Evolutionary conservation across 2,888 invertebrate genomes (phyloP).

Genomic region (Elysia crispata): DNA sequence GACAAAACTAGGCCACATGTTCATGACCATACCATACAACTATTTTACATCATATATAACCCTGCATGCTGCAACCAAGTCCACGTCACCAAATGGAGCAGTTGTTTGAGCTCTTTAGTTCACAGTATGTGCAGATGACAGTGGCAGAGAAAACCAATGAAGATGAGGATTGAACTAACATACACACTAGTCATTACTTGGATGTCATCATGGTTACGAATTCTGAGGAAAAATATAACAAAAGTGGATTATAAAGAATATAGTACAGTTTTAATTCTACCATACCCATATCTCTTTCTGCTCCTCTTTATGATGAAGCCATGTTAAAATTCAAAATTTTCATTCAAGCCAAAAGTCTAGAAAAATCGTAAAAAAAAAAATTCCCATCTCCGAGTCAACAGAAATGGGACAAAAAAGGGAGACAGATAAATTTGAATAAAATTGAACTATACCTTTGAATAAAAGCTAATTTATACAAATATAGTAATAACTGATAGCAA

Average conservation of each 20-base stretch:
- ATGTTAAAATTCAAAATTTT: too few species aligned
- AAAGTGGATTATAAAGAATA: too few species aligned
- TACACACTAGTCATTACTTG: slow-evolving; percentile 57
- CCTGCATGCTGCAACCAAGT: slow-evolving; percentile 31
- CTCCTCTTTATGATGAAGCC: too few species aligned
- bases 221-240: slow-evolving; percentile 60
- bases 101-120: slow-evolving; percentile 45
- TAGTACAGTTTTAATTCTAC: too few species aligned
- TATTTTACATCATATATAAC: slow-evolving; percentile 1
- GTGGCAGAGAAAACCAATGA: slow-evolving; percentile 41
- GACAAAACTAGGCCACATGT: not conserved
- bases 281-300: too few species aligned
- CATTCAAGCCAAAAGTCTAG: too few species aligned
- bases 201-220: slow-evolving; percentile 72
- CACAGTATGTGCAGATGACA: slow-evolving; percentile 40
- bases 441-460: too few species aligned
- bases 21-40: not conserved
- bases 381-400: too few species aligned
- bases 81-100: slow-evolving; percentile 43
- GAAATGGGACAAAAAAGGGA: not conserved
- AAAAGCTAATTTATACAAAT: too few species aligned
- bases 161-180: slow-evolving; percentile 29
- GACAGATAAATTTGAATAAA: not conserved
- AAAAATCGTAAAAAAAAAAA: too few species aligned
- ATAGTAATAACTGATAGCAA: too few species aligned